phyloP scores from a whole-genome alignment of 2,797 vertebrate genomes.

The Merluccius polli region DNA sequence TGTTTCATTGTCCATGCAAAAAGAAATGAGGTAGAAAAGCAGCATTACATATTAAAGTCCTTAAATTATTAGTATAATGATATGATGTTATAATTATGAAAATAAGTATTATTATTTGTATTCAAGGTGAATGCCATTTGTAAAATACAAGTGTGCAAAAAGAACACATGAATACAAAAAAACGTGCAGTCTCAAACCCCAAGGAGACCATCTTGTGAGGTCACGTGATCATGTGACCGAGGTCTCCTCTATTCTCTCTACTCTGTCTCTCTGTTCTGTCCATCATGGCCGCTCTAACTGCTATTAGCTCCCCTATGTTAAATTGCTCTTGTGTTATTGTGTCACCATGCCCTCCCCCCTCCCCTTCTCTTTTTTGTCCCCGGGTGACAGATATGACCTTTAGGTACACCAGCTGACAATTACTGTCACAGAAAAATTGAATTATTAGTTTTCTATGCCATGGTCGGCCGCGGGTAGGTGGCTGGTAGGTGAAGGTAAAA shows the following conservation, averaged over 20 bases:
- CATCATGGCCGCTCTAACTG: conserved; percentile 62
- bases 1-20: too few relatives aligned
- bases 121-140: too few relatives aligned
- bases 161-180: too few relatives aligned
- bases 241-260: not conserved
- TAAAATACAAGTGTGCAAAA: too few relatives aligned
- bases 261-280: conserved; percentile 47
- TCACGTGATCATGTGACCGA: not conserved
- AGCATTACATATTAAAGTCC: not conserved
- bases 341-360: conserved; percentile 60
- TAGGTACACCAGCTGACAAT: conserved; percentile 81
- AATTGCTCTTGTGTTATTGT: conserved; percentile 74
- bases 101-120: not conserved
- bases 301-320: conserved; percentile 75
- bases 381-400: conserved; percentile 81
- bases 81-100: not conserved
- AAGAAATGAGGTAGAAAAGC: not conserved
- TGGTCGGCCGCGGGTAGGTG: conserved; percentile 67
- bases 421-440: conserved; percentile 82
- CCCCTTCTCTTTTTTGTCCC: conserved; percentile 63
- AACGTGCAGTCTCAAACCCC: not conserved
- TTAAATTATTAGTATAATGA: not conserved
- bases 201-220: not conserved
- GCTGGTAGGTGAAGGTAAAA: conserved; percentile 73
- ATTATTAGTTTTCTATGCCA: conserved; percentile 78